Evolutionary conservation across 1,140 invertebrate species (phyloP), one percentile per base, ranked within the genome.

Genomic region (Microplitis mediator): DNA sequence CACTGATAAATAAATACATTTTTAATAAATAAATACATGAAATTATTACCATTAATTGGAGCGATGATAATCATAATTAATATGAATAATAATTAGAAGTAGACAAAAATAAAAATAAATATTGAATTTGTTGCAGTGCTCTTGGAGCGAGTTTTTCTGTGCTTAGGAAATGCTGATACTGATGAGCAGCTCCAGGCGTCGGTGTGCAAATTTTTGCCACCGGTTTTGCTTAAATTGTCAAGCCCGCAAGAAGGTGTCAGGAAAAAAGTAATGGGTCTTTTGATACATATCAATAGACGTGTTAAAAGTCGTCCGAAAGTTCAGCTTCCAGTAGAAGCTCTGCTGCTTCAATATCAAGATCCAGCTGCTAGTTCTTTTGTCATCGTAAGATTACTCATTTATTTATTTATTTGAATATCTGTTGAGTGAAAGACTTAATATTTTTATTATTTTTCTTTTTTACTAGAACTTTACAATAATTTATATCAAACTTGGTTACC

Each of bases 401-500:
- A 4, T 35, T 14, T 3, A 9, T 34, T 32, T 34, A 58, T 54
- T 13, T 11, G 3, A 58, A 52, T 9, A 67, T 72, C 32, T 78
- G 74, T 45, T 45, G 16, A 84, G 84, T 70, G 8, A 36, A 70
- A 36, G 45, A 13, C 23, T 34, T 54, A 73, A 36, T 69, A 50
- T 67, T 69, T 74, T 74, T 69, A 62, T 36, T 62, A 9, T 14
- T 36, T 64, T 0, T 45, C 2, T 56, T 51, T 71, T 75, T 79
- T 90, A 91, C 32, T 87, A 97, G 92, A 98, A 98, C 87, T 97
- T 98, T 82, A 93, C 95, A 56, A 95, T 97, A 67, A 95, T 98
- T 79, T 98, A 97, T 81, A 94, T 98, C 56, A 96, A 95, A 85
- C 91, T 97, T 90, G 95, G 96, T 14, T 98, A 92, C 88, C 95